These are phyloP conservation scores for Enteromius radiatus DNA, from an alignment of 2,797 vertebrate species.

Conservation along the genomic window DNA sequence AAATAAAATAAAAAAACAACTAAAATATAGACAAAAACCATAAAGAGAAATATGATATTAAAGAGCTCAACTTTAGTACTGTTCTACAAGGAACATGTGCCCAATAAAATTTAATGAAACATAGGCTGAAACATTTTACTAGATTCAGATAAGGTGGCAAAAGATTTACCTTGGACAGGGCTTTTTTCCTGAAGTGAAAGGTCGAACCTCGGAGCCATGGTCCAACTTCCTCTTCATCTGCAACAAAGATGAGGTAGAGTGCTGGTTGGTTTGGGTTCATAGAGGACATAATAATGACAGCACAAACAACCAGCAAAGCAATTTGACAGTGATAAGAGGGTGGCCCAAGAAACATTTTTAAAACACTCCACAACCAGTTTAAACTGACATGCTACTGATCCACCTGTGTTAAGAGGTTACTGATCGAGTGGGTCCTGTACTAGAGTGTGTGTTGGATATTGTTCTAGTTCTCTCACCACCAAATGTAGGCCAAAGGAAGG, in stretches of 20 bases:
- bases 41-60: not conserved
- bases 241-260: slow-evolving; percentile 68
- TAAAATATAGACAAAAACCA: not conserved
- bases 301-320: slow-evolving; percentile 47
- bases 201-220: slow-evolving; percentile 99
- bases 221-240: slow-evolving; percentile 99
- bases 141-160: not conserved
- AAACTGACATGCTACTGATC: not conserved
- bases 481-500: slow-evolving; percentile 29
- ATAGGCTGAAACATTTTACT: not conserved
- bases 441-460: not conserved
- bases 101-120: not conserved
- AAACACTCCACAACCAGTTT: slow-evolving; percentile 19
- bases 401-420: not conserved
- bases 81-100: not conserved
- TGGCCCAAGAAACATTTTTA: slow-evolving; percentile 21
- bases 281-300: not conserved
- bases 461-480: slow-evolving; percentile 3
- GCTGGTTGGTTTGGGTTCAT: slow-evolving; percentile 43
- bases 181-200: slow-evolving; percentile 99
- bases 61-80: not conserved
- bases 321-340: slow-evolving; percentile 41
- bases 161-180: slow-evolving; percentile 93
- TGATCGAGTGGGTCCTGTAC: not conserved
- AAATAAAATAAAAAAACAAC: not conserved